Evolutionary conservation across 2,888 invertebrate species (phyloP).

Genomic region (Merodon equestris): DNA sequence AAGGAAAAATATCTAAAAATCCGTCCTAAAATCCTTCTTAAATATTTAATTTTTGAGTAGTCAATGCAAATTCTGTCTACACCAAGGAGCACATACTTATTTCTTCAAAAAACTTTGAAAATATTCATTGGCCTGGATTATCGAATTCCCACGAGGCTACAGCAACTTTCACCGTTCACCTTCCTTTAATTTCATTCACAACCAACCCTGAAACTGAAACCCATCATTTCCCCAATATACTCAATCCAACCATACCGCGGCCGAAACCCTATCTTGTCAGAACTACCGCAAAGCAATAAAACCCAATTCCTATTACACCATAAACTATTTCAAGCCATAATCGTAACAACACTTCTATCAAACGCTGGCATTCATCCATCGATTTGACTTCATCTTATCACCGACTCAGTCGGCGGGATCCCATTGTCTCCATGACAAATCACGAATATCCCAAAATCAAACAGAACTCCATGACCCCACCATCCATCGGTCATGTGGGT

Average conservation of each 20-base stretch:
- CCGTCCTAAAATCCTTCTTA: too few relatives aligned
- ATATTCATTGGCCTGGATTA: too few relatives aligned
- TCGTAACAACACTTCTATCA: conserved; percentile 58
- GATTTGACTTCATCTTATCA: not conserved
- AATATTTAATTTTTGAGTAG: too few relatives aligned
- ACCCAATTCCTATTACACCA: conserved; percentile 50
- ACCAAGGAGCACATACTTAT: too few relatives aligned
- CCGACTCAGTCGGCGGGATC: conserved; percentile 25
- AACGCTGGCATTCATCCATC: conserved; percentile 49
- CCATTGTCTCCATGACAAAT: conserved; percentile 25
- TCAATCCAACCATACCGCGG: conserved; percentile 8
- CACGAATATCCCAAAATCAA: not conserved
- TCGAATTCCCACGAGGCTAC: conserved; percentile 17
- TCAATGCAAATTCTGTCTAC: too few relatives aligned
- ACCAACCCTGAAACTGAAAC: not conserved
- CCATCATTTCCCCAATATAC: not conserved
- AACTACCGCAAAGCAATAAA: conserved; percentile 60
- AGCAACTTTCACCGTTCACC: conserved; percentile 5
- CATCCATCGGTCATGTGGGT: too few relatives aligned
- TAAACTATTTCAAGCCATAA: conserved; percentile 59
- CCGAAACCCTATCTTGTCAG: conserved; percentile 50
- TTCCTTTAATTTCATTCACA: conserved; percentile 7
- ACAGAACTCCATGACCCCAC: conserved; percentile 18
- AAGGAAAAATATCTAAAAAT: too few relatives aligned
- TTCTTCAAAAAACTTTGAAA: too few relatives aligned